Base-by-base conservation (phyloP, 2,888 invertebrate genomes). In the Hemaris fuciformis region DNA sequence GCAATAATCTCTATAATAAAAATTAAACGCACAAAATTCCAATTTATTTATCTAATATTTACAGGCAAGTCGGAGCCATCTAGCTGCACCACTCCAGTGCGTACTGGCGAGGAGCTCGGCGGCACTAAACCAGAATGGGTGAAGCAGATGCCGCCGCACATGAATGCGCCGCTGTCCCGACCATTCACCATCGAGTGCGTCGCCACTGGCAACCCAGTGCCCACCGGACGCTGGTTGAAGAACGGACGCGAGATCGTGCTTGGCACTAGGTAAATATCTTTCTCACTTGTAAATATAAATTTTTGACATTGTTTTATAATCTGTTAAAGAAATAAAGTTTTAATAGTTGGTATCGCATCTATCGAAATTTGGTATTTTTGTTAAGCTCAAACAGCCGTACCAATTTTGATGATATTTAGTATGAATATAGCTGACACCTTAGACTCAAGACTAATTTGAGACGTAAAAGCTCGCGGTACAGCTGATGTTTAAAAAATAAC, bases 101-200 rank as follows among this genome's bases (percentile, higher is more conserved):
- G 97, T 73, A 95, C 97, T 0, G 97, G 97, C 79, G 97, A 97
- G 83, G 96, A 97, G 63, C 93, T 96, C 67, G 98, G 98, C 10
- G 99, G 99, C 38, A 96, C 96, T 62, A 97, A 97, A 79, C 99
- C 99, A 0, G 98, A 98, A 81, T 99, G 99, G 94, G 89, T 98
- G 63, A 94, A 95, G 57, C 94, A 95, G 62, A 90, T 99, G 64
- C 95, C 96, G 10, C 94, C 96, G 10, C 96, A 96, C 72, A 94
- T 95, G 72, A 94, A 95, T 38, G 96, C 97, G 6, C 98, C 98
- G 6, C 94, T 97, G 64, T 97, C 98, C 63, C 95, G 97, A 67
- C 94, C 96, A 0, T 95, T 95, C 75, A 95, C 96, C 0, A 89
- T 99, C 62, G 96, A 97, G 84, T 98, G 98, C 75, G 96, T 97